Base-by-base conservation (phyloP, 2,888 invertebrate species). In the Ormia ochracea region DNA sequence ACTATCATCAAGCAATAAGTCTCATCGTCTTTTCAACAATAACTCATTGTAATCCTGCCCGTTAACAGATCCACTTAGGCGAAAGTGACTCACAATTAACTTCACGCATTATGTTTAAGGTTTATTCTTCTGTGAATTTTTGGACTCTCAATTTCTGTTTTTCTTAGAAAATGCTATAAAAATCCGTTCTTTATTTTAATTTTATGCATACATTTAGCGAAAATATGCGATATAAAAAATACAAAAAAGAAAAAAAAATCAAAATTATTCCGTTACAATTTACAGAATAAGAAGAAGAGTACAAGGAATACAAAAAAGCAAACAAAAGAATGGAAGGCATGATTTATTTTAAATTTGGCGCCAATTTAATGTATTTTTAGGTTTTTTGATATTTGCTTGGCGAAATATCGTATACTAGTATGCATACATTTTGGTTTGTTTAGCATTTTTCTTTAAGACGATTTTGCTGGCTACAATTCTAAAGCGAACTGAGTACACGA, bases 271-370 rank as follows among this genome's bases (percentile, higher is more conserved):
- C 28, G 33, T 54, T 45, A 56, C 56, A 54, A 41, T 41, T 41
- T 48, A 21, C 61, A 56, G 9, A 66, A 52, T 33, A 58, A 78
- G 12, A 72, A 38, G 36, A 69, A 58, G 28, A 58, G 9, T 2
- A 12, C 4, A 12, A 61, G 23, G 28, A 28, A 21, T 36, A 17
- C 19, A 26, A 14, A 23, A 26, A 48, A n/a, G 36, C 10, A 48
- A 58, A 26, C 10, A 19, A 59, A 59, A 61, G 43, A 45, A 63
- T 38, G 41, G 58, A 31, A 58, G 66, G 23, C 43, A 56, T 78
- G 80, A 82, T 82, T 82, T 82, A 82, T 80, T 80, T 82, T 73
- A 52, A 75, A 73, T 73, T 81, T 82, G 82, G 80, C 80, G 82
- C 82, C 82, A 81, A 78, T 78, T 70, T 70, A 48, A 59, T 69